A percentile compares a stretch with the other conserved stretches of the same genome.
phyloP scores from a whole-genome alignment of 2,113 vertebrate species.

The Fulmarus glacialis region DNA sequence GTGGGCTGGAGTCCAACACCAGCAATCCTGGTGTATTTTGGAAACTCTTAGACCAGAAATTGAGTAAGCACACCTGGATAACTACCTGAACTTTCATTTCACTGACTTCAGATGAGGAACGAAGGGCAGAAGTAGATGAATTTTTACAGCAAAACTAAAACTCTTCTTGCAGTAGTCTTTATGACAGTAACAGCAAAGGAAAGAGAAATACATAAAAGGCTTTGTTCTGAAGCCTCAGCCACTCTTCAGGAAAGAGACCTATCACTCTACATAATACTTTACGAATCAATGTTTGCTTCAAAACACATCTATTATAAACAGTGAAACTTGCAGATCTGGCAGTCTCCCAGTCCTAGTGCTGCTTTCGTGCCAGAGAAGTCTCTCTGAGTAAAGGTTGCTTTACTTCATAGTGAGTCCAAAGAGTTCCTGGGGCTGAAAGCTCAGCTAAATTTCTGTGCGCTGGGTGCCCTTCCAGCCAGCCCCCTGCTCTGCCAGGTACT shows the following conservation, averaged over 20 bases:
- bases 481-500: not conserved
- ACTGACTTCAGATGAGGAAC: not conserved
- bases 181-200: not conserved
- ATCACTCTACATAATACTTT: not conserved
- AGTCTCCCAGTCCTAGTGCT: not conserved
- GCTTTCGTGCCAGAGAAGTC: not conserved
- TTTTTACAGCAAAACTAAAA: not conserved
- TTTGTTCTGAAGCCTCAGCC: constrained; percentile 2
- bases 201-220: not conserved
- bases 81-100: not conserved
- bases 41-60: not conserved
- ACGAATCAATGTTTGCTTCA: not conserved
- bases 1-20: not conserved
- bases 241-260: not conserved
- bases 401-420: not conserved
- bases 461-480: not conserved
- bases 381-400: not conserved
- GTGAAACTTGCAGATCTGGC: not conserved
- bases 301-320: not conserved
- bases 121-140: not conserved
- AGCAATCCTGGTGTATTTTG: not conserved
- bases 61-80: not conserved
- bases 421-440: not conserved
- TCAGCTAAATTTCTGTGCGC: not conserved
- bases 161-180: not conserved